These are phyloP conservation scores for Hydroisotoma schaefferi DNA, from an alignment of 2,888 invertebrate species.

Conservation along the genomic window DNA sequence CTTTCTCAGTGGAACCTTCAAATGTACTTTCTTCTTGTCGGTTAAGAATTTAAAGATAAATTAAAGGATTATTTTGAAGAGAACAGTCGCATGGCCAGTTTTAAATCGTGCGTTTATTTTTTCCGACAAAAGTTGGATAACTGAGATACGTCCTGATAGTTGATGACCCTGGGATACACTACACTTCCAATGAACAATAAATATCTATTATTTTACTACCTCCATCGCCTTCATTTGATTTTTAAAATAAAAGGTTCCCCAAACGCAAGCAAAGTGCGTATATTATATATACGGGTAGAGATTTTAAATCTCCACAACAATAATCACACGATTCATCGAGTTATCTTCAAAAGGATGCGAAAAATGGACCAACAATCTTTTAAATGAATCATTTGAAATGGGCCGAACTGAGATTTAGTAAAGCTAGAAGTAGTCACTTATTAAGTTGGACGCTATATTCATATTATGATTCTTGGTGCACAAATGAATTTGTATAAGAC, in stretches of 20 bases:
- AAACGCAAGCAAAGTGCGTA: too few relatives aligned
- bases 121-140: slow-evolving; percentile 14
- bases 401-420: slow-evolving; percentile 1
- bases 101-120: slow-evolving; percentile 13
- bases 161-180: neutral
- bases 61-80: neutral
- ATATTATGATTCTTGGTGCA: too few relatives aligned
- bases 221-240: too few relatives aligned
- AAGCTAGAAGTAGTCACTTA: too few relatives aligned
- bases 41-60: slow-evolving; percentile 1
- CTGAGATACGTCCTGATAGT: neutral
- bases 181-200: too few relatives aligned
- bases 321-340: neutral
- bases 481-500: too few relatives aligned
- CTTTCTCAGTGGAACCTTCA: too few relatives aligned
- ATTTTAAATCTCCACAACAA: neutral
- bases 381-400: slow-evolving; percentile 4
- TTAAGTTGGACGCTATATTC: too few relatives aligned
- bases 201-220: too few relatives aligned
- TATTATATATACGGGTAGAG: too few relatives aligned
- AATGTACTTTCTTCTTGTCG: neutral
- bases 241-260: too few relatives aligned
- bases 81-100: neutral
- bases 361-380: neutral
- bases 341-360: neutral